Percentiles rank a stretch among this genome's conserved stretches.
phyloP scores from a whole-genome alignment of 2,888 invertebrate species.

The Clanis bilineata region DNA sequence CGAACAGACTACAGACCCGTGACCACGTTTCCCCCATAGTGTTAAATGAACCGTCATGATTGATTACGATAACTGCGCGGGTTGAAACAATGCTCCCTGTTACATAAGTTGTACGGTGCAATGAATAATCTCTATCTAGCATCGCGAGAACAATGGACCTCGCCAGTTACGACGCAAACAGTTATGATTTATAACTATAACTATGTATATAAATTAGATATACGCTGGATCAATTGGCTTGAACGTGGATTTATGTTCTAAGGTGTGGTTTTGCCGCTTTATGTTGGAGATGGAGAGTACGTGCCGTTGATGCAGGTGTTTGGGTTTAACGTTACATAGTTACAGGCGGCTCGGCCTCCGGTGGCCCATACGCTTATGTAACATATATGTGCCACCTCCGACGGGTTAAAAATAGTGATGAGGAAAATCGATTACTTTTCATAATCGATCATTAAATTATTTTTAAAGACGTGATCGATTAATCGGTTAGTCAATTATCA shows the following conservation, averaged over 20 bases:
- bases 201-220: constrained; percentile 5
- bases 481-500: too few relatives aligned
- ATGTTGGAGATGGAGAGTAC: neutral
- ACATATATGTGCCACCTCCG: too few relatives aligned
- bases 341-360: too few relatives aligned
- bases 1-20: too few relatives aligned
- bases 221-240: neutral
- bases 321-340: too few relatives aligned
- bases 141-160: constrained; percentile 40
- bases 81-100: constrained; percentile 38
- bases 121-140: constrained; percentile 35
- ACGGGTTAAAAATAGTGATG: too few relatives aligned
- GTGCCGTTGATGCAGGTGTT: neutral
- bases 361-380: too few relatives aligned
- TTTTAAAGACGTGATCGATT: too few relatives aligned
- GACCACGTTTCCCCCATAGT: neutral
- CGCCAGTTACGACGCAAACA: constrained; percentile 31
- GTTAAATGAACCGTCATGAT: constrained; percentile 35
- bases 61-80: constrained; percentile 40
- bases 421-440: too few relatives aligned
- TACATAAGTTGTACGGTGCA: constrained; percentile 37
- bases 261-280: neutral
- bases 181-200: constrained; percentile 30
- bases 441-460: too few relatives aligned
- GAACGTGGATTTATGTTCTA: neutral